Conservation (phyloP, 2,113 vertebrate genomes). For the Felis chaus region DNA sequence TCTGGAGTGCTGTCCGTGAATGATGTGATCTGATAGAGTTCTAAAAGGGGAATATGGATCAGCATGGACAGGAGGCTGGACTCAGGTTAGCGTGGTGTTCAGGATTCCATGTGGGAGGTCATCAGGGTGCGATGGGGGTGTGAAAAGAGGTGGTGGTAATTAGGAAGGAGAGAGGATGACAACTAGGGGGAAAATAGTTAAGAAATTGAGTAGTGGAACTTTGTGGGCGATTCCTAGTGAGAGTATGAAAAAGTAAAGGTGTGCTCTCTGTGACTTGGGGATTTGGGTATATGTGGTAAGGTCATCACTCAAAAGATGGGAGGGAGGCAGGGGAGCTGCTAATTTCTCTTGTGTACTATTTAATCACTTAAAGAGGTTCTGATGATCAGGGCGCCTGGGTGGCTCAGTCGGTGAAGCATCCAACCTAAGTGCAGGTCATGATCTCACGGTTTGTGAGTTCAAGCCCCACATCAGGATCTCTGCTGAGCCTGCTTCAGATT, state of each 20-base stretch:
- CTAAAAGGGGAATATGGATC: neutral
- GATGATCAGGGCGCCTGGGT: too few relatives aligned
- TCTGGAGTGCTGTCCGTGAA: neutral
- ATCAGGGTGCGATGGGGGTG: rapidly evolving
- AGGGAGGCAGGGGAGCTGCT: neutral
- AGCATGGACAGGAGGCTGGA: neutral
- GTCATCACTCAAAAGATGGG: neutral
- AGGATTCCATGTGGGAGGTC: neutral
- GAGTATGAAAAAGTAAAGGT: neutral
- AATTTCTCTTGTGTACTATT: neutral
- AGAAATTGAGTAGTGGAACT: neutral
- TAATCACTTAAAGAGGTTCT: neutral
- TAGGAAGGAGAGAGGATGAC: neutral
- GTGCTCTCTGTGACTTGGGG: neutral
- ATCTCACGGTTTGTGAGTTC: too few relatives aligned
- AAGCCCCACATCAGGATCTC: too few relatives aligned
- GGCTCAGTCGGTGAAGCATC: too few relatives aligned
- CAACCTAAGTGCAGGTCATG: too few relatives aligned
- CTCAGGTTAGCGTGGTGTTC: neutral
- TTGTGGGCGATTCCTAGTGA: neutral
- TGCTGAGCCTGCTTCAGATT: too few relatives aligned
- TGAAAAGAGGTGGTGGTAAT: neutral
- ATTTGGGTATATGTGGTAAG: neutral
- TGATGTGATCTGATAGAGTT: neutral
- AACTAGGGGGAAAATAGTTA: neutral